Conservation (phyloP, 2,113 vertebrate genomes). For the Formicarius rufipectus region DNA sequence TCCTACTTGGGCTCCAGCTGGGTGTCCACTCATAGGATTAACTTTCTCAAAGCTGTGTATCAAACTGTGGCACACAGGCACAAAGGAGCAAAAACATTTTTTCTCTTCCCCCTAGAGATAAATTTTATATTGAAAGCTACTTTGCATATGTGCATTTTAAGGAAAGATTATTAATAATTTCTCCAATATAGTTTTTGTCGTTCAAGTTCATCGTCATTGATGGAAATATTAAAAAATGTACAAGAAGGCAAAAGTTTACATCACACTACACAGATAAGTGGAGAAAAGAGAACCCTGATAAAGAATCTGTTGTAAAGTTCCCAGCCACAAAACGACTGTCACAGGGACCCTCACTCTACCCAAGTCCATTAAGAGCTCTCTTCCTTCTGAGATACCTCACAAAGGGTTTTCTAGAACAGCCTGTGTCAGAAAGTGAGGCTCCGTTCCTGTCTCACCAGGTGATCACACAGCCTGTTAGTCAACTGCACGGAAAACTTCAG, state of each 20-base stretch:
- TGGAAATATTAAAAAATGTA: not conserved
- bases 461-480: not conserved
- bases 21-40: constrained; percentile 28
- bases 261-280: not conserved
- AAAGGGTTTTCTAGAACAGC: not conserved
- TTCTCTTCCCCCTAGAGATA: not conserved
- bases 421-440: not conserved
- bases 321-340: not conserved
- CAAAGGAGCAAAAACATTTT: not conserved
- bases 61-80: not conserved
- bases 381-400: not conserved
- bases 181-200: not conserved
- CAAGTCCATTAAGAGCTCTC: not conserved
- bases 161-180: not conserved
- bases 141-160: not conserved
- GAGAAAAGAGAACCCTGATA: not conserved
- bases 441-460: not conserved
- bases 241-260: not conserved
- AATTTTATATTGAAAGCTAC: not conserved
- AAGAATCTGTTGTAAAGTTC: not conserved
- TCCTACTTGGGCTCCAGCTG: not conserved
- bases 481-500: not conserved
- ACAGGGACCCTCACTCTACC: not conserved
- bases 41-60: not conserved
- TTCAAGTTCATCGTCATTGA: not conserved